Base-by-base conservation (phyloP, 2,888 invertebrate genomes). In the Ephialtes manifestator region DNA sequence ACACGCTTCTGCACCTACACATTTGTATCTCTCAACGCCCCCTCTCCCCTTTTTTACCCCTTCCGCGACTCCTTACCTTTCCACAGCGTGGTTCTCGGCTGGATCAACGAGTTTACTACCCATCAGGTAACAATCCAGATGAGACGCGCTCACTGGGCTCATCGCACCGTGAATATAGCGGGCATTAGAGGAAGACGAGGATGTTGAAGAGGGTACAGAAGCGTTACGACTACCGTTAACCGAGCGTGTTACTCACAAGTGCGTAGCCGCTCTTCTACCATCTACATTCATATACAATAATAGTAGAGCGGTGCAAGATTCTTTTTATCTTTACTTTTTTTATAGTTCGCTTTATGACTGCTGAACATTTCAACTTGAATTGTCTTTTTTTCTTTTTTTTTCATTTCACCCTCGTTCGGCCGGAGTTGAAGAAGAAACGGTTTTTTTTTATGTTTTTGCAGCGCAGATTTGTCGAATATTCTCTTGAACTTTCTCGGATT, bases 81-180 rank as follows among this genome's bases (percentile, higher is more conserved):
- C 58, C 81, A 60, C 72, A 43, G 4, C 18, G 13, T 53, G 65
- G 55, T 68, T 68, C 78, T 53, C 24, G 53, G 70, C 43, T 39
- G 80, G 39, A 77, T 84, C 74, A 68, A 84, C 81, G 53, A 71
- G 77, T 79, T 67, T 77, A 72, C 67, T 80, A 55, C 48, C 67
- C 80, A 76, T 84, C 84, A 39, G 48, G 70, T 71, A 82, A 83
- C 70, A 46, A 80, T 71, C 39, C 48, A 71, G 55, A 80, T 55
- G 80, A 55, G 75, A 65, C 48, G 63, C 35, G 48, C 58, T 31
- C 24, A 43, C 35, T 46, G 70, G n/a, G 72, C 35, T 79, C 72
- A 20, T 24, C 67, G 60, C 53, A 81, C 72, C 84, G 72, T 79
- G 80, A 84, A 75, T 53, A 35, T 46, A 46, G 28, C 28, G 48